Percentiles rank a stretch among this genome's conserved stretches.
Evolutionary conservation across 2,888 invertebrate genomes (phyloP).

Genomic region (Lasioglossum leucozonium): DNA sequence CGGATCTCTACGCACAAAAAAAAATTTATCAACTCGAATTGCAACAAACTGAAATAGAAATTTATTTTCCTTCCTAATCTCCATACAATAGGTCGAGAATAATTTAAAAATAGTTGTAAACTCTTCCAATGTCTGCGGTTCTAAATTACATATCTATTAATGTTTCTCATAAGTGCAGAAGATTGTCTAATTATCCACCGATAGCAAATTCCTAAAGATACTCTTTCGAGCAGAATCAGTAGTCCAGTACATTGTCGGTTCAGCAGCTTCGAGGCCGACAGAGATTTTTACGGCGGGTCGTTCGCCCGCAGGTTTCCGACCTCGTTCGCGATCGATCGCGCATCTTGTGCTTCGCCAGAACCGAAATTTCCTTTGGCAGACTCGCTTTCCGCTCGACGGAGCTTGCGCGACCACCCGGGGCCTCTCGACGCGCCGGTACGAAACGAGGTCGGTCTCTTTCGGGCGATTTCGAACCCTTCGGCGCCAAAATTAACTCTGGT

Average conservation of each 20-base stretch:
- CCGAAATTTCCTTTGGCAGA: conserved; percentile 18
- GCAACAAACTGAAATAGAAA: too few relatives aligned
- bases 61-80: too few relatives aligned
- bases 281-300: not conserved
- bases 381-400: conserved; percentile 22
- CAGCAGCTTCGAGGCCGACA: not conserved
- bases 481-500: not conserved
- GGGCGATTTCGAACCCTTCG: conserved; percentile 12
- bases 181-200: too few relatives aligned
- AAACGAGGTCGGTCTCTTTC: conserved; percentile 8
- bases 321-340: not conserved
- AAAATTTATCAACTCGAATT: too few relatives aligned
- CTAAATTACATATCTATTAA: too few relatives aligned
- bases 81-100: too few relatives aligned
- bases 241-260: not conserved
- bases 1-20: too few relatives aligned
- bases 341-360: not conserved
- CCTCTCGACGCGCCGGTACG: not conserved
- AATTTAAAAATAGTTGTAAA: too few relatives aligned
- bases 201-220: not conserved
- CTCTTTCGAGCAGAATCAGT: not conserved
- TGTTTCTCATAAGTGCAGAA: too few relatives aligned
- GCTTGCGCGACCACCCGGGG: conserved; percentile 11
- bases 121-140: too few relatives aligned
- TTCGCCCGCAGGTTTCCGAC: not conserved